These are phyloP conservation scores for Epinotia ramella DNA, from an alignment of 2,888 invertebrate genomes.

Conservation along the genomic window DNA sequence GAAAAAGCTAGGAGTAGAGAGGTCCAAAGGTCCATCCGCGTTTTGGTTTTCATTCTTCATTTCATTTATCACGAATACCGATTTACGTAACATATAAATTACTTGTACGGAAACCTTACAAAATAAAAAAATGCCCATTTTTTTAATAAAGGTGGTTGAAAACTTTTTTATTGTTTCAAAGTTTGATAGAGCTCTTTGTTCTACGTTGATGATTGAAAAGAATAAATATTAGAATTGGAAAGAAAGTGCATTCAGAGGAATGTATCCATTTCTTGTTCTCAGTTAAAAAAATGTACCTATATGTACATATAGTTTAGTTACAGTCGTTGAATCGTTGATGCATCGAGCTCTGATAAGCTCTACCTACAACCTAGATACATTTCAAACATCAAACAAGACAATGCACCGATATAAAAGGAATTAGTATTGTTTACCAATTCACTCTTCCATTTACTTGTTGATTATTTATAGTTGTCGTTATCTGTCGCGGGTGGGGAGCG, in stretches of 20 bases:
- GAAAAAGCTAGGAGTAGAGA: conserved; percentile 1
- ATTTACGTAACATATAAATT: too few species aligned
- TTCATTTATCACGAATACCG: neutral
- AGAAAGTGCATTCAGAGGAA: too few species aligned
- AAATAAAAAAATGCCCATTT: too few species aligned
- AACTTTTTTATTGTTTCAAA: too few species aligned
- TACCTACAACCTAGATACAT: conserved; percentile 26
- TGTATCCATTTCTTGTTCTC: too few species aligned
- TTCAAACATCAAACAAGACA: conserved; percentile 16
- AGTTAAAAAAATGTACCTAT: too few species aligned
- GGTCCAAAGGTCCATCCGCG: neutral
- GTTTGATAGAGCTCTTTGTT: too few species aligned
- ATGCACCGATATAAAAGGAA: conserved; percentile 20
- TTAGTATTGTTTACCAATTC: conserved; percentile 40
- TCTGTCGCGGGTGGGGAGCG: conserved; percentile 35
- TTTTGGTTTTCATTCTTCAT: neutral
- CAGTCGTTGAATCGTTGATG: neutral
- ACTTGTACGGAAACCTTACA: too few species aligned
- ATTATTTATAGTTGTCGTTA: conserved; percentile 38
- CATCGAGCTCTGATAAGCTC: neutral
- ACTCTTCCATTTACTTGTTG: conserved; percentile 30
- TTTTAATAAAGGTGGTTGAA: too few species aligned
- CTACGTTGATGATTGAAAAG: too few species aligned
- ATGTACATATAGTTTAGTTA: too few species aligned
- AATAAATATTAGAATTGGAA: too few species aligned